Evolutionary conservation across 2,113 vertebrate species (phyloP), one percentile per base, ranked within the genome.

Genomic region (Caretta caretta): DNA sequence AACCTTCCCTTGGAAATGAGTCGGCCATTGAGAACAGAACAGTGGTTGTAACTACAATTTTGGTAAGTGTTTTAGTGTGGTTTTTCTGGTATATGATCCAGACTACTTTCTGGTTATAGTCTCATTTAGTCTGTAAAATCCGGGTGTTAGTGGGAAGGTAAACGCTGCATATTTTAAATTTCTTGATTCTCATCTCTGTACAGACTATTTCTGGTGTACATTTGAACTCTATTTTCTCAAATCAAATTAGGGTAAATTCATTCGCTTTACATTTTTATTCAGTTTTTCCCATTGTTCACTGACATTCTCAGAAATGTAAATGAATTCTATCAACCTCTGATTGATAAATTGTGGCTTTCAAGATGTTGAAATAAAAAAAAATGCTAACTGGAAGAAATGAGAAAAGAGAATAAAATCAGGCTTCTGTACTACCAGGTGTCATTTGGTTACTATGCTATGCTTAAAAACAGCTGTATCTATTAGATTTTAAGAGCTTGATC

Each of bases 21-120:
- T 99, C 99, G 29, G 98, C 98, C 11, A 99, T 99, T 95, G 99
- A 99, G 96, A 99, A 99, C 89, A 98, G 99, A 94, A 99, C 99
- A 49, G 99, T 99, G 54, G 99, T 99, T 92, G 99, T 99, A 96
- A 99, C 99, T 80, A 99, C 99, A 92, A 99, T 99, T 97, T 99
- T 99, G 99, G 99, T 99, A 99, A 99, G 98, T 96, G 97, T 98
- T 88, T 95, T 97, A 97, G 88, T 96, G 3, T 96, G 87, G 48
- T 91, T 95, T 48, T 91, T 90, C 78, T 94, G 42, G 4, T 84
- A 35, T 94, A 48, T 88, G 56, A 92, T 50, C 87, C 49, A 89
- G 59, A n/a, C 86, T 97, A 19, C 46, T 62, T 95, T 94, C 90
- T 95, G 80, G 86, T 94, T 97, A 90, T 49, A 82, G 87, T 80